phyloP scores from a whole-genome alignment of 2,113 vertebrate species.

The Erythrocebus patas region DNA sequence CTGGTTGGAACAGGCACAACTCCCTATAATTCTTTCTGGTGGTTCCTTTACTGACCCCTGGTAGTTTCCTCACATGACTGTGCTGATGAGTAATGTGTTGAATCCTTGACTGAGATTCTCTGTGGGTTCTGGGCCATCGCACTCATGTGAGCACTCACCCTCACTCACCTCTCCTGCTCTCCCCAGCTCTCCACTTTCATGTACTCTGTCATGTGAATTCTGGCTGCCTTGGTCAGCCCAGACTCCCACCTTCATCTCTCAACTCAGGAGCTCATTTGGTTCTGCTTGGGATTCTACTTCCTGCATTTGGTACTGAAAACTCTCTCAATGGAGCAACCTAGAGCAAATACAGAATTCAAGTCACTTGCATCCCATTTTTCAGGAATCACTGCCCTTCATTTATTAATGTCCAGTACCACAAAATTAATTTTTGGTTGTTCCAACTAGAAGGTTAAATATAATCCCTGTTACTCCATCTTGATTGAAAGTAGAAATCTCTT shows the following conservation, averaged over 20 bases:
- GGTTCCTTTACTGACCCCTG: not conserved
- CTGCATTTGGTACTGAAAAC: not conserved
- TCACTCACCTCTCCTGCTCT: not conserved
- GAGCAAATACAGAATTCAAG: not conserved
- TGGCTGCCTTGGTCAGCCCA: not conserved
- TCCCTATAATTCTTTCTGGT: not conserved
- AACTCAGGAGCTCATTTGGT: not conserved
- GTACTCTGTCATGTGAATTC: not conserved
- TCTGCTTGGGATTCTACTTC: not conserved
- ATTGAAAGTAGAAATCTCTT: not conserved
- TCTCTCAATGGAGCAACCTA: not conserved
- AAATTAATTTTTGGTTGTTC: not conserved
- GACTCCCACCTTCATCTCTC: not conserved
- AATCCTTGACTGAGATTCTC: not conserved
- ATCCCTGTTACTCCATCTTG: not conserved
- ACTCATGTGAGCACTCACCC: too few species aligned
- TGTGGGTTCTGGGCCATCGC: not conserved
- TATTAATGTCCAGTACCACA: not conserved
- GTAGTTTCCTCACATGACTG: not conserved
- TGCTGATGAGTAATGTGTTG: not conserved
- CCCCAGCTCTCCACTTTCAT: not conserved
- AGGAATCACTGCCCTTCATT: not conserved
- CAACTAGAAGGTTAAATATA: not conserved
- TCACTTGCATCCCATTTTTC: not conserved
- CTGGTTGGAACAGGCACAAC: not conserved